These are phyloP conservation scores for Thermophis baileyi DNA, from an alignment of 2,113 vertebrate genomes.

Conservation along the genomic window DNA sequence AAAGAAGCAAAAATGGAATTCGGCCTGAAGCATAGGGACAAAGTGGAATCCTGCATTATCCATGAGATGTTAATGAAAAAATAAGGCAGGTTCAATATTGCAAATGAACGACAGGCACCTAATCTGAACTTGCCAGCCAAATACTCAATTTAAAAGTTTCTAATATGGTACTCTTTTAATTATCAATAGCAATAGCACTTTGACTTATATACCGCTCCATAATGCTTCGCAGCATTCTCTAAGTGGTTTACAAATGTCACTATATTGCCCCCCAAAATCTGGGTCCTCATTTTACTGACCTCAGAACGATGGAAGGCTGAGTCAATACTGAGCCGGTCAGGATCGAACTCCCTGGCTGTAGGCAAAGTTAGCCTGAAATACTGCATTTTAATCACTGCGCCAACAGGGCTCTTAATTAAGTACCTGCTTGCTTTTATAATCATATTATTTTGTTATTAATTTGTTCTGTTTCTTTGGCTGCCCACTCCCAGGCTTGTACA, in stretches of 20 bases:
- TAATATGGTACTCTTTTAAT: neutral
- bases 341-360: neutral
- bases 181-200: neutral
- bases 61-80: neutral
- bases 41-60: neutral
- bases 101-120: neutral
- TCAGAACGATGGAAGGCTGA: neutral
- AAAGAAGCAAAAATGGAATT: neutral
- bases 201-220: neutral
- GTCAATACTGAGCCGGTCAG: neutral
- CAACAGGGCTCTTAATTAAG: neutral
- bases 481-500: neutral
- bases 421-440: neutral
- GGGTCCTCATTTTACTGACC: neutral
- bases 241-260: neutral
- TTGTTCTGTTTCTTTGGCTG: neutral
- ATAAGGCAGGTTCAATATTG: neutral
- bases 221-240: neutral
- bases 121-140: neutral
- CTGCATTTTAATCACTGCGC: neutral
- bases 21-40: neutral
- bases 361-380: neutral
- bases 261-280: neutral
- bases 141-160: neutral
- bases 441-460: neutral